Evolutionary conservation across 2,888 invertebrate genomes (phyloP).

Genomic region (Diadegma fenestrale): DNA sequence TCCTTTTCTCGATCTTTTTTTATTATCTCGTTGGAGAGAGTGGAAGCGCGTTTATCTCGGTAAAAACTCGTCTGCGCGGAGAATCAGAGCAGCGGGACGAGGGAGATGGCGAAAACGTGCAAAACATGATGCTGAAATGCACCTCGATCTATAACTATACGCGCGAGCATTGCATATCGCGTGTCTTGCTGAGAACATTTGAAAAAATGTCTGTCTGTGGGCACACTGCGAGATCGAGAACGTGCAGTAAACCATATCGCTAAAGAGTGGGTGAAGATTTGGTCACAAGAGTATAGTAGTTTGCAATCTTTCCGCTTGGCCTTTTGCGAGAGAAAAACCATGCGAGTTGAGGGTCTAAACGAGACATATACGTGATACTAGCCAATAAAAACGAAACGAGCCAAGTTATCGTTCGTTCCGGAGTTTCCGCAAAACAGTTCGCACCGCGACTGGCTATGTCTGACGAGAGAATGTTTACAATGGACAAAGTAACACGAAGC

Average conservation of each 20-base stretch:
- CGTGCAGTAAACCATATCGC: slow-evolving; percentile 7
- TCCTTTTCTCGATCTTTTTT: slow-evolving; percentile 10
- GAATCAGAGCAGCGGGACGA: slow-evolving; percentile 48
- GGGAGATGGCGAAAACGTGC: slow-evolving; percentile 47
- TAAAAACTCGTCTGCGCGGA: slow-evolving; percentile 65
- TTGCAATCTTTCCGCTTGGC: slow-evolving; percentile 7
- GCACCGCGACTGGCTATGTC: not conserved
- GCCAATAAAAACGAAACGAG: slow-evolving; percentile 50
- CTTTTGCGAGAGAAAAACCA: not conserved
- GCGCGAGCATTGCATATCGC: slow-evolving; percentile 9
- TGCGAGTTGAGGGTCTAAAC: not conserved
- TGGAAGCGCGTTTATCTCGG: slow-evolving; percentile 44
- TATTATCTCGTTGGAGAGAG: not conserved
- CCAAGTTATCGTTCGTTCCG: slow-evolving; percentile 39
- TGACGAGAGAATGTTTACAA: slow-evolving; percentile 12
- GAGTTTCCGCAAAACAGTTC: slow-evolving; percentile 10
- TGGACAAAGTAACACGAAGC: not conserved
- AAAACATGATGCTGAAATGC: slow-evolving; percentile 54
- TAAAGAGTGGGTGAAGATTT: slow-evolving; percentile 15
- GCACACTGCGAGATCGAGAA: slow-evolving; percentile 21
- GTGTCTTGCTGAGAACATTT: slow-evolving; percentile 33
- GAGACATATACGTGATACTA: slow-evolving; percentile 29
- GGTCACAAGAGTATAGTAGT: slow-evolving; percentile 43
- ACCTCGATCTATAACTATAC: slow-evolving; percentile 39
- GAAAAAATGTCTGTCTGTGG: slow-evolving; percentile 29